phyloP scores from a whole-genome alignment of 2,113 vertebrate genomes.

The Candoia aspera region DNA sequence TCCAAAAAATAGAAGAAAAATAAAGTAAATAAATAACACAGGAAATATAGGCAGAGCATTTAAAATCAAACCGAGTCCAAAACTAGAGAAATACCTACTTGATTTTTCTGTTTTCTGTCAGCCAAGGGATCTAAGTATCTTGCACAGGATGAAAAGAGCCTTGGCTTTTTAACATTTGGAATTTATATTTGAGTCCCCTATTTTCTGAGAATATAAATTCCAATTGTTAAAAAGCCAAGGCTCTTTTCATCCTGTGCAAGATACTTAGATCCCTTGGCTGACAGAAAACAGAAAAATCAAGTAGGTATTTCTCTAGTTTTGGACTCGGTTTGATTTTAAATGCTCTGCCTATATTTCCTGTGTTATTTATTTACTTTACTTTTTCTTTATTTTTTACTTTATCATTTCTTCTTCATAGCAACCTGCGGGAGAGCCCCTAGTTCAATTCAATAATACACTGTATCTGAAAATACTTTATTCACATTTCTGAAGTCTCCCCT shows the following conservation, averaged over 20 bases:
- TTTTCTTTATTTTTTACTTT: too few relatives aligned
- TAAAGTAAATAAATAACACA: not conserved
- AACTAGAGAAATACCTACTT: not conserved
- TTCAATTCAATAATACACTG: not conserved
- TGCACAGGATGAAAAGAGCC: not conserved
- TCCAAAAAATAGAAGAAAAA: not conserved
- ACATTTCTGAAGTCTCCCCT: not conserved
- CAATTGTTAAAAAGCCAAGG: not conserved
- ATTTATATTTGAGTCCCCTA: too few relatives aligned
- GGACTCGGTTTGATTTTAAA: not conserved
- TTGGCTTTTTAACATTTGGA: not conserved
- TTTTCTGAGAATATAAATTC: too few relatives aligned
- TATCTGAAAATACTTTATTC: not conserved
- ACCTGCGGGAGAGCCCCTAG: not conserved
- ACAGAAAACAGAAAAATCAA: not conserved
- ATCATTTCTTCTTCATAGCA: not conserved
- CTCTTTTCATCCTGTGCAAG: not conserved
- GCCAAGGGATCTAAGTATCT: not conserved
- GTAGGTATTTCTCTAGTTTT: not conserved
- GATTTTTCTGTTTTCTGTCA: not conserved
- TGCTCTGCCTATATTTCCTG: not conserved
- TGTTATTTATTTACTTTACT: not conserved
- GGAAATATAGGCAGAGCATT: not conserved
- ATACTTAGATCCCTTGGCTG: not conserved
- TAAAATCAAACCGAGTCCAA: not conserved